Conservation (phyloP, 2,797 vertebrate species). For the Artibeus lituratus region DNA sequence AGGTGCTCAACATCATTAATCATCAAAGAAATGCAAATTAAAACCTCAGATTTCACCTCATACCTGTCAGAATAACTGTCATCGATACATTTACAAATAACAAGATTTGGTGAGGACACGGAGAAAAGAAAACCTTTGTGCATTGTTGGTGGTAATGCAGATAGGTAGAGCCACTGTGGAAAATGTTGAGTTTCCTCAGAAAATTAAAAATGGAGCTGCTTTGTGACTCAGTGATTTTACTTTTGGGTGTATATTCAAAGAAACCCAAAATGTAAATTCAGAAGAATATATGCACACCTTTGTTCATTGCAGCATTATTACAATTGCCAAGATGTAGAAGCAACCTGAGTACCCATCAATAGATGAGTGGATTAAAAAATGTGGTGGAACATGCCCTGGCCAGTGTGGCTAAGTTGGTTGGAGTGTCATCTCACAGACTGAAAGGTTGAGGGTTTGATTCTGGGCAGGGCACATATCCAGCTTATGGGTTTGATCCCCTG, state of each 20-base stretch:
- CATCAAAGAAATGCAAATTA: neutral
- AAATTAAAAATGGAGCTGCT: neutral
- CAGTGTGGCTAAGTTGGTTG: neutral
- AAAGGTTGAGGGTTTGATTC: neutral
- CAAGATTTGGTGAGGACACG: neutral
- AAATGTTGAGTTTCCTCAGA: neutral
- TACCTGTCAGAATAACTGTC: neutral
- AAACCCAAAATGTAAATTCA: neutral
- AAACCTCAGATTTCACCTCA: neutral
- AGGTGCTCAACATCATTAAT: neutral
- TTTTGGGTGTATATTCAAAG: neutral
- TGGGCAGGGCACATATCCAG: too few species aligned
- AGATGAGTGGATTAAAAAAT: neutral
- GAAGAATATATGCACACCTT: neutral
- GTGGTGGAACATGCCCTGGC: neutral
- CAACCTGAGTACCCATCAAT: too few species aligned
- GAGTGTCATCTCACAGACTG: neutral
- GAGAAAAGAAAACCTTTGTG: neutral
- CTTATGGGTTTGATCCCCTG: neutral
- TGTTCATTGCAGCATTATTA: neutral
- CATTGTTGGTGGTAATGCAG: neutral
- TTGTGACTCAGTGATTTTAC: neutral
- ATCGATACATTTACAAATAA: neutral
- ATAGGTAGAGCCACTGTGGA: neutral
- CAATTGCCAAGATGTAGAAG: neutral